Base-by-base conservation (phyloP, 1,140 invertebrate genomes). In the Papilio dardanus region DNA sequence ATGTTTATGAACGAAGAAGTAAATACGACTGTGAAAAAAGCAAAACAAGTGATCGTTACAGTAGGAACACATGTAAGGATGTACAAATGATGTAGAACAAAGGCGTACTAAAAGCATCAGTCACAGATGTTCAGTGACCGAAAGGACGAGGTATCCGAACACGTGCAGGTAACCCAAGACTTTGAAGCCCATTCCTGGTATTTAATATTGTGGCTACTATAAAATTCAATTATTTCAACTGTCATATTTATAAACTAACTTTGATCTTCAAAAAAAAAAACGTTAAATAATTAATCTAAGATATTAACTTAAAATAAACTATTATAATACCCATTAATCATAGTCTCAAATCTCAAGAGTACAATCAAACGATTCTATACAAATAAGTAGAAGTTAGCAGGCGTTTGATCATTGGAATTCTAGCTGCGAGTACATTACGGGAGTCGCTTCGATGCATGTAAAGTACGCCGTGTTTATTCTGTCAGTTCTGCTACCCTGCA, bases 401-500 rank as follows among this genome's bases (percentile, higher is more conserved):
- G 88, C 83, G 81, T 83, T 81, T 76, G 77, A 74, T 69, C 84
- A 92, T 93, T 92, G 85, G 86, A 85, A 93, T 92, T 91, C 90
- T 81, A 81, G 79, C 76, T 78, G 84, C 89, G 86, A 88, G 83
- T 88, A 92, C 89, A 92, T 91, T 93, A 92, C 88, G 86, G 89
- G 87, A 91, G 88, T 84, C 79, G 83, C 90, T 88, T 84, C 87
- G 87, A 88, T 91, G 91, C 91, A 93, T 93, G 89, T 89, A 91
- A 93, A 93, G 89, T 86, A 89, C 77, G 84, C 78, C 81, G 88
- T 92, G 91, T 91, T 91, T 91, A 92, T 93, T 92, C 91, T 90
- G 88, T 82, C 84, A 82, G 85, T 86, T 84, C 82, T 84, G 83
- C 84, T 83, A 87, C 83, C 86, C 86, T 90, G 91, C 88, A 92